Percentiles rank a stretch among this genome's conserved stretches.
Evolutionary conservation across 2,888 invertebrate genomes (phyloP).

Genomic region (Zhengitettix transpicula): DNA sequence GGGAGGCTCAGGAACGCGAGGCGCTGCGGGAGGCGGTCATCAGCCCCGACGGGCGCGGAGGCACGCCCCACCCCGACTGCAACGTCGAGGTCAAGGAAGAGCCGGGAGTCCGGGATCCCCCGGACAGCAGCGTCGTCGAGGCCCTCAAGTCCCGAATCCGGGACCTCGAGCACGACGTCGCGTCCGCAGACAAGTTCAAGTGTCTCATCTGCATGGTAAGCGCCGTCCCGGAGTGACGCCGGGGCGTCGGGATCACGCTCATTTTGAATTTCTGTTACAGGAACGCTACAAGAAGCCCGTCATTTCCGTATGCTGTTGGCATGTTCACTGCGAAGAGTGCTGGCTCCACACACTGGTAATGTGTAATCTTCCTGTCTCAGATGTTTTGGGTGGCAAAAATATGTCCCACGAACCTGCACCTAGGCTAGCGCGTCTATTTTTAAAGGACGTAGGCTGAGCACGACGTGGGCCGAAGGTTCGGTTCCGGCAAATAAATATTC

Average conservation of each 20-base stretch:
- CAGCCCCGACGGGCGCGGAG: slow-evolving; percentile 10
- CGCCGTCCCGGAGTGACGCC: slow-evolving; percentile 9
- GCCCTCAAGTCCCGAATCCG: slow-evolving; percentile 60
- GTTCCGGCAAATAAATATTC: too few species aligned
- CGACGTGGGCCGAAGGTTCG: too few species aligned
- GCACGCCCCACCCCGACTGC: not conserved
- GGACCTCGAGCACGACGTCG: slow-evolving; percentile 47
- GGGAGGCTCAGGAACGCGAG: slow-evolving; percentile 35
- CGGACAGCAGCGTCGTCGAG: slow-evolving; percentile 35
- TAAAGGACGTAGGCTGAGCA: too few species aligned
- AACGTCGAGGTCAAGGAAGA: not conserved
- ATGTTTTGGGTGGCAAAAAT: not conserved
- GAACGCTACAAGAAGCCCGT: slow-evolving; percentile 72
- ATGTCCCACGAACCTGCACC: too few species aligned
- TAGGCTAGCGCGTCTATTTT: too few species aligned
- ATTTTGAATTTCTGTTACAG: slow-evolving; percentile 24
- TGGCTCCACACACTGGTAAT: slow-evolving; percentile 50
- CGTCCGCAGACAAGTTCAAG: slow-evolving; percentile 48
- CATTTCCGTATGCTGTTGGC: slow-evolving; percentile 91
- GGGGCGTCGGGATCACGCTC: not conserved
- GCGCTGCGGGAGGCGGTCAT: slow-evolving; percentile 37
- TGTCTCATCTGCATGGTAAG: slow-evolving; percentile 77
- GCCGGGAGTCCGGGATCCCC: slow-evolving; percentile 7
- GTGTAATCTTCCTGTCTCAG: not conserved
- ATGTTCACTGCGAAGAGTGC: slow-evolving; percentile 82